phyloP scores from a whole-genome alignment of 2,888 invertebrate genomes.

The Linnaemya vulpina region DNA sequence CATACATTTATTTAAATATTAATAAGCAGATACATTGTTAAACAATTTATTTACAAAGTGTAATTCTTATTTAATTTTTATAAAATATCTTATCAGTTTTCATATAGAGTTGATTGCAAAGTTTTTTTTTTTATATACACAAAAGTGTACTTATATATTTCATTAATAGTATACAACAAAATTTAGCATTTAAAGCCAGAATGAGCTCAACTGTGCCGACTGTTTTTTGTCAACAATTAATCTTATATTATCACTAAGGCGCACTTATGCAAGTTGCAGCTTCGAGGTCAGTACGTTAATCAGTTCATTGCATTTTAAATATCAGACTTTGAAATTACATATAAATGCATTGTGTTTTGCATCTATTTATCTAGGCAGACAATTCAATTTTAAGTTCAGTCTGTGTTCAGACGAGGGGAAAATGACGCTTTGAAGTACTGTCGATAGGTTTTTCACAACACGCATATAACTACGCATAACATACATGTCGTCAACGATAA shows the following conservation, averaged over 20 bases:
- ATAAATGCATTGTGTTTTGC: not conserved
- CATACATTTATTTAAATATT: no score
- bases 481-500: no score
- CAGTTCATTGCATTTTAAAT: not conserved
- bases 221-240: not conserved
- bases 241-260: not conserved
- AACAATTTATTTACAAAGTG: no score
- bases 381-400: no score
- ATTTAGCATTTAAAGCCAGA: not conserved
- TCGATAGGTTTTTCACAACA: no score
- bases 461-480: no score
- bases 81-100: slow-evolving; percentile 42
- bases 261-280: not conserved
- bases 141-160: not conserved
- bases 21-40: no score
- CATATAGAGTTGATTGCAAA: slow-evolving; percentile 30
- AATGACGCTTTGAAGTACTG: no score
- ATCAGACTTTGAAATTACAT: not conserved
- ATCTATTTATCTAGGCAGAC: not conserved
- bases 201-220: not conserved
- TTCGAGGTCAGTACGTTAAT: not conserved
- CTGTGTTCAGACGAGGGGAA: no score
- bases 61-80: slow-evolving; percentile 4
- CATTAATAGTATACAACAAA: not conserved
- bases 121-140: not conserved